Conservation (phyloP, 2,888 invertebrate species). For the Crematogaster levior region DNA sequence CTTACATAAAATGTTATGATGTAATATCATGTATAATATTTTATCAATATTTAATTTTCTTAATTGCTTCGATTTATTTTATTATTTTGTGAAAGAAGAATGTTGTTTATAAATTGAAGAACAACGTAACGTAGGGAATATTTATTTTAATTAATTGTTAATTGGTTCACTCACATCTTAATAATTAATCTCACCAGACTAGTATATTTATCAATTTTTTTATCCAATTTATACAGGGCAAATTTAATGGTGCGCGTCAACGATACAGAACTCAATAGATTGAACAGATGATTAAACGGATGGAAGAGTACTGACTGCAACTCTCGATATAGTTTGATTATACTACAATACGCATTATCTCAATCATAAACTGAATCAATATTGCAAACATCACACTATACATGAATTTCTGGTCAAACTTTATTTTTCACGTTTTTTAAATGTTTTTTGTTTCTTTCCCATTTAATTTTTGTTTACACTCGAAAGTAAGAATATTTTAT, state of each 20-base stretch:
- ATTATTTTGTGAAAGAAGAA: background rate
- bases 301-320: slow-evolving; percentile 40
- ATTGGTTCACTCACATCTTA: background rate
- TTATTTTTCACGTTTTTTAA: background rate
- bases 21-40: background rate
- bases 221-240: background rate
- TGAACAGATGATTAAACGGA: slow-evolving; percentile 45
- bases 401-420: background rate
- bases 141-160: background rate
- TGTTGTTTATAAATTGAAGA: background rate
- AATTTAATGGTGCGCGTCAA: slow-evolving; percentile 22
- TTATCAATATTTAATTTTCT: background rate
- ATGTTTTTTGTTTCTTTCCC: background rate
- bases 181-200: background rate
- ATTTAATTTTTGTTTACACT: background rate
- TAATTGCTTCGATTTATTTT: background rate
- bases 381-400: background rate
- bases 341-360: background rate
- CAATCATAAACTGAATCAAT: background rate
- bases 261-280: slow-evolving; percentile 26
- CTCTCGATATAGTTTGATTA: background rate
- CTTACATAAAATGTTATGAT: background rate
- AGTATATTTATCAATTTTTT: slow-evolving; percentile 1
- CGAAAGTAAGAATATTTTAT: background rate
- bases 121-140: background rate